Evolutionary conservation across 2,113 vertebrate genomes (phyloP).

Genomic region (Steatornis caripensis): DNA sequence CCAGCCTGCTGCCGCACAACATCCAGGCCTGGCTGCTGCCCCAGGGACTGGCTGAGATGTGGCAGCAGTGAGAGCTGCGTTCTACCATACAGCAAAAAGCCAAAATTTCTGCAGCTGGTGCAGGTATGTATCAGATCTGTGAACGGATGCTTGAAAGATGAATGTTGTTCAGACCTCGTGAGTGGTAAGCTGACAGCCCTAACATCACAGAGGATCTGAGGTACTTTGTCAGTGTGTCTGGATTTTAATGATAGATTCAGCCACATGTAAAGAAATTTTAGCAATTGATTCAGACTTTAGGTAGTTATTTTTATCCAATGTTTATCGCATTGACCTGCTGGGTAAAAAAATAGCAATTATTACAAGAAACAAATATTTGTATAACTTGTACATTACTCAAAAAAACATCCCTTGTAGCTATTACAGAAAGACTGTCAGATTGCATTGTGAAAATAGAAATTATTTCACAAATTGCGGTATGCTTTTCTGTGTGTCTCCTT

Average conservation of each 20-base stretch:
- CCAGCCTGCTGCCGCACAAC: rapidly evolving
- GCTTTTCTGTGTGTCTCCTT: not conserved
- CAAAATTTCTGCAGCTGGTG: not conserved
- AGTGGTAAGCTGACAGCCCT: not conserved
- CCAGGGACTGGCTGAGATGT: not conserved
- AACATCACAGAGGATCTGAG: not conserved
- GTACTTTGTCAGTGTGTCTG: not conserved
- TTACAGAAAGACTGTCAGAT: not conserved
- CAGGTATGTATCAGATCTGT: rapidly evolving
- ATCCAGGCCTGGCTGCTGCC: not conserved
- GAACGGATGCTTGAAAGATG: not conserved
- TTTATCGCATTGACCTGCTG: not conserved
- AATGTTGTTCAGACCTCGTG: not conserved
- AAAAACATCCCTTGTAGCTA: not conserved
- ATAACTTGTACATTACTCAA: not conserved
- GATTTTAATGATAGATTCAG: not conserved
- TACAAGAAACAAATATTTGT: not conserved
- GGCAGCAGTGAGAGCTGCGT: not conserved
- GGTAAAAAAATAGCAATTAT: not conserved
- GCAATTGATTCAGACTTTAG: not conserved
- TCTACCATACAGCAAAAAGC: not conserved
- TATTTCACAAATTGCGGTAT: not conserved
- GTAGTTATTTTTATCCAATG: not conserved
- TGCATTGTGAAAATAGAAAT: not conserved
- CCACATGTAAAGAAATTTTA: not conserved